These are phyloP conservation scores for Trachelus stipa DNA, from an alignment of 2,888 invertebrate genomes.

Conservation along the genomic window DNA sequence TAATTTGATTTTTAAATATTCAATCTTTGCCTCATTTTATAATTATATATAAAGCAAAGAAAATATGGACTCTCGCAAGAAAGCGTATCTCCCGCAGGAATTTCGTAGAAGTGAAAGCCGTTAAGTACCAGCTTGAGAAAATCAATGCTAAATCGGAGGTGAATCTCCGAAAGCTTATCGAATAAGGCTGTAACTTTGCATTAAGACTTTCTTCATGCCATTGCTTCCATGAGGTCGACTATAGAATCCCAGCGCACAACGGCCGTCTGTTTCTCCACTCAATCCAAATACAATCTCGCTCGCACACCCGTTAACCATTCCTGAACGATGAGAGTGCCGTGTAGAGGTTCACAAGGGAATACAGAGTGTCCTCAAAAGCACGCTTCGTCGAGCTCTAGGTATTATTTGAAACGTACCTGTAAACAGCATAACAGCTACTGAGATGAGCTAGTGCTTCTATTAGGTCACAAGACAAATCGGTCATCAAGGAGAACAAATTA, in stretches of 20 bases:
- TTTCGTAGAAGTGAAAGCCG: constrained; percentile 18
- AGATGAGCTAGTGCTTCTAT: too few species aligned
- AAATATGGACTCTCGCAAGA: neutral
- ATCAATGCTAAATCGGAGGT: constrained; percentile 31
- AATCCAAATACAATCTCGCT: constrained; percentile 19
- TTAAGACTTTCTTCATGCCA: constrained; percentile 17
- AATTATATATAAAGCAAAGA: too few species aligned
- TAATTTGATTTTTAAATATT: too few species aligned
- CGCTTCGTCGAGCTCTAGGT: too few species aligned
- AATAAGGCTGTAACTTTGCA: constrained; percentile 31
- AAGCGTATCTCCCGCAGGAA: constrained; percentile 6
- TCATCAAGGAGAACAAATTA: too few species aligned
- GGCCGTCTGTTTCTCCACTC: constrained; percentile 6
- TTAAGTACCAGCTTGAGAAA: constrained; percentile 20
- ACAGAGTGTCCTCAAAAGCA: too few species aligned
- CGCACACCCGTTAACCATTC: constrained; percentile 17
- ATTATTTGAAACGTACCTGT: too few species aligned
- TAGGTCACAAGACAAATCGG: too few species aligned
- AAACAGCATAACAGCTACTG: too few species aligned
- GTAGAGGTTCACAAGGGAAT: neutral
- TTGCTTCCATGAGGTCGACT: constrained; percentile 7
- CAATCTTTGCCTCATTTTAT: too few species aligned
- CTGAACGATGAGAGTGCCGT: constrained; percentile 13
- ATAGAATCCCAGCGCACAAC: neutral
- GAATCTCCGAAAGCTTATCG: constrained; percentile 28